Evolutionary conservation across 2,113 vertebrate species (phyloP).

Genomic region (Apistogramma diplotaenia): DNA sequence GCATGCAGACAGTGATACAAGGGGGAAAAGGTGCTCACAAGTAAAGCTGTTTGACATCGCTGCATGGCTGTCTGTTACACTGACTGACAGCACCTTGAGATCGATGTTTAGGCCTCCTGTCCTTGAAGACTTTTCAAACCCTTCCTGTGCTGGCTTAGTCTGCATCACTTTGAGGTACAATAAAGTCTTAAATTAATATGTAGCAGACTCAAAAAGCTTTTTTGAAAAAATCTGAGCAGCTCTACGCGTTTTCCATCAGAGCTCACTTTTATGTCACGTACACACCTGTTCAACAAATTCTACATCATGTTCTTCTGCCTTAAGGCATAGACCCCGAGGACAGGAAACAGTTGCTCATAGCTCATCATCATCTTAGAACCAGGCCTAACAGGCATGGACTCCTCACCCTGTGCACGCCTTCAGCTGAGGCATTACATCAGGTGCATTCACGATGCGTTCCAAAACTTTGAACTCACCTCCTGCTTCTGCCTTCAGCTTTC

Average conservation of each 20-base stretch:
- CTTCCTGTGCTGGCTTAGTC: neutral
- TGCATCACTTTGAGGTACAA: neutral
- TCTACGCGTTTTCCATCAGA: neutral
- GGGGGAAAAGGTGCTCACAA: constrained; percentile 2
- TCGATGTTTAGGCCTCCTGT: neutral
- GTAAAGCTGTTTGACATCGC: constrained; percentile 25
- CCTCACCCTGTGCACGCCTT: neutral
- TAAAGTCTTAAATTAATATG: neutral
- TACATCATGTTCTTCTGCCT: constrained; percentile 20
- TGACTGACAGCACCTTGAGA: constrained; percentile 26
- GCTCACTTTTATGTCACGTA: neutral
- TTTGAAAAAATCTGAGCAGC: neutral
- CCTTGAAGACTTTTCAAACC: neutral
- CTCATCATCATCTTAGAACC: constrained; percentile 10
- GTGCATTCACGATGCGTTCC: neutral
- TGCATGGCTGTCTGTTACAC: constrained; percentile 15
- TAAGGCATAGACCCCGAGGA: constrained; percentile 15
- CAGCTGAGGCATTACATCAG: constrained; percentile 19
- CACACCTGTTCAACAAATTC: neutral
- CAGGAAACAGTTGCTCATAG: constrained; percentile 3
- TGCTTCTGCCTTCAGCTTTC: constrained; percentile 14
- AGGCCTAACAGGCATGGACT: constrained; percentile 7
- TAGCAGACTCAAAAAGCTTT: neutral
- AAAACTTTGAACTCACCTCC: constrained; percentile 10
- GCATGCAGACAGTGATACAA: constrained; percentile 10